Evolutionary conservation across 2,113 vertebrate genomes (phyloP), one percentile per base, ranked within the genome.

Genomic region (Tapirus terrestris): DNA sequence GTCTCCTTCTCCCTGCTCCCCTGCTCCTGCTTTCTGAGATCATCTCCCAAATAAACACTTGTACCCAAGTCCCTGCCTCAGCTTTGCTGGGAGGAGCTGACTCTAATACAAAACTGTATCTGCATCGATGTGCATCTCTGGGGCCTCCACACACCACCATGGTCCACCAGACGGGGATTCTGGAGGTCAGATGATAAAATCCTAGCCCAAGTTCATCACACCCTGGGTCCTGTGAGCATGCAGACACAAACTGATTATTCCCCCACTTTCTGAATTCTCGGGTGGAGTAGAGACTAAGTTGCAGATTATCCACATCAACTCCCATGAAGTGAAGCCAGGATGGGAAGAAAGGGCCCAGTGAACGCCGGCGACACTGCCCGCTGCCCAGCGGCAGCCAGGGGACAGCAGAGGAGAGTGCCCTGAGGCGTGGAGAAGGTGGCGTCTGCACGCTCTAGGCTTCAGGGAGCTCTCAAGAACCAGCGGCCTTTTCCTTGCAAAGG

Each of bases 121-220:
- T 31, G 29, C 31, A 20, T 2, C 39, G 6, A n/a, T 0, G 10
- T 63, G 76, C n/a, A 10, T 13, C 68, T 56, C 27, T 65, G 14
- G 10, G 43, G 25, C 6, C 0, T 39, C 33, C 10, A 0, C 9
- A 10, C 10, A 3, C 33, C 43, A 21, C 63, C 1, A 1, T 0
- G 0, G n/a, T 14, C 67, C 58, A 20, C 58, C 16, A 36, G 56
- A 5, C 6, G 29, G 48, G 85, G 20, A 16, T 21, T 27, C 20
- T 33, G 8, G 45, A 33, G 20, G 45, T 29, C 18, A 3, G 65
- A 33, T 9, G 23, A 18, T 6, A 72, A 86, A 48, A 14, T 31
- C 65, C 20, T 8, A 27, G 85, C 53, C 51, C 56, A 23, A 23
- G 33, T 29, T 23, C 2, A 3, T 68, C 13, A 27, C 29, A 56